Evolutionary conservation across 2,888 invertebrate species (phyloP), one percentile per base, ranked within the genome.

Genomic region (Rhopalosiphum nymphaeae): DNA sequence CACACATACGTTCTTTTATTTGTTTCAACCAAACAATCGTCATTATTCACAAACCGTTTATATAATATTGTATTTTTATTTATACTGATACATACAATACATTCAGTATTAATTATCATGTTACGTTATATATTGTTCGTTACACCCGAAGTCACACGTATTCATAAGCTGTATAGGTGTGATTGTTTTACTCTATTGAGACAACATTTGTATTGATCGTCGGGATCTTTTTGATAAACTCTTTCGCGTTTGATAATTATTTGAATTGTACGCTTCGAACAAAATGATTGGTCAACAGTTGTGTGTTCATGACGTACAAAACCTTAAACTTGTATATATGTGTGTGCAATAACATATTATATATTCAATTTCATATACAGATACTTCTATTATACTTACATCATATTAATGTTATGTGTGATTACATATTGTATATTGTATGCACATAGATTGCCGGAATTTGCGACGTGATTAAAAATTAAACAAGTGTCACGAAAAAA

Each of bases 141-240:
- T 26, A 56, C 53, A 78, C 78, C 21, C 78, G 78, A 78, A 36
- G 9, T 78, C 36, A 78, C 78, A 16, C 78, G 7, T 91, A 85
- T 49, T 53, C 87, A 57, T 57, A 89, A 42, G 44, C 36, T n/a
- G 53, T 57, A 42, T n/a, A 85, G 57, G n/a, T 85, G 56, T 25
- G 44, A 91, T 85, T 91, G 91, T 91, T 85, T 91, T 57, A 49
- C 46, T 91, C 26, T 42, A 56, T 91, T 42, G 67, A 90, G 49
- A 90, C 46, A 78, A 78, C 78, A 67, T 67, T 46, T 67, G 21
- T 90, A 46, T 90, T 90, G 61, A 61, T 90, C 16, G 21, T 25
- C 78, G 36, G 78, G 36, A 36, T 86, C n/a, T 21, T 61, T 42
- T 42, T n/a, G n/a, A 44, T 46, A 67, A 67, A n/a, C n/a, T 46